These are phyloP conservation scores for Andrena chrysosceles DNA, from an alignment of 2,888 invertebrate genomes.

Conservation along the genomic window DNA sequence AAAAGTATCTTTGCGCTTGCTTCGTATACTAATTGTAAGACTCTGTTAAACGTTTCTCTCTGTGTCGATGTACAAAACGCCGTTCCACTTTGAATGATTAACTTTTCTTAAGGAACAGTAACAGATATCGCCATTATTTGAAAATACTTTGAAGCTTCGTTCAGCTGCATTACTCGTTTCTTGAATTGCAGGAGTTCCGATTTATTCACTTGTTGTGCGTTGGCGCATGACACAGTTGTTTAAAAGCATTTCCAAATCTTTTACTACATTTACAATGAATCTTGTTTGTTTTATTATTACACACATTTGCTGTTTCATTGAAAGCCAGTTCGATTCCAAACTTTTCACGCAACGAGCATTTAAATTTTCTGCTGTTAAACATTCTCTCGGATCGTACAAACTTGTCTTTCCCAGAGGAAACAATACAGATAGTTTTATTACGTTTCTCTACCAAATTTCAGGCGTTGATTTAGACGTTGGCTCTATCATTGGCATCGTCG, in stretches of 20 bases:
- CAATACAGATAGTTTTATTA: not conserved
- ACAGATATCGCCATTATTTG: not conserved
- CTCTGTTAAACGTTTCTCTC: not conserved
- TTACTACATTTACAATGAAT: no score
- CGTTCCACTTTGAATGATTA: not conserved
- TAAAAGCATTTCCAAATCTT: not conserved
- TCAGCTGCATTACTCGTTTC: conserved; percentile 11
- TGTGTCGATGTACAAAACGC: not conserved
- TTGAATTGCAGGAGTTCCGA: not conserved
- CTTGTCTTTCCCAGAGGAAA: not conserved
- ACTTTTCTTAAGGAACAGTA: not conserved
- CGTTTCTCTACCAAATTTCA: conserved; percentile 78
- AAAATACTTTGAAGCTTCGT: conserved; percentile 14
- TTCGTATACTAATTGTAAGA: conserved; percentile 12
- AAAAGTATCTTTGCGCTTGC: conserved; percentile 29
- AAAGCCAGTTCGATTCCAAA: not conserved
- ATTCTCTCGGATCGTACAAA: not conserved
- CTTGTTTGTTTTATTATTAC: no score
- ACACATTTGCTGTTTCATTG: no score
- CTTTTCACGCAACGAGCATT: not conserved
- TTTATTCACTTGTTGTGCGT: not conserved
- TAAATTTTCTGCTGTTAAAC: not conserved
- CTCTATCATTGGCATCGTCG: conserved; percentile 91
- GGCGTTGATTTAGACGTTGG: conserved; percentile 91
- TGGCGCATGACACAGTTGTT: not conserved